Evolutionary conservation across 1,140 invertebrate species (phyloP).

Genomic region (Yoshiicerus persimilis): DNA sequence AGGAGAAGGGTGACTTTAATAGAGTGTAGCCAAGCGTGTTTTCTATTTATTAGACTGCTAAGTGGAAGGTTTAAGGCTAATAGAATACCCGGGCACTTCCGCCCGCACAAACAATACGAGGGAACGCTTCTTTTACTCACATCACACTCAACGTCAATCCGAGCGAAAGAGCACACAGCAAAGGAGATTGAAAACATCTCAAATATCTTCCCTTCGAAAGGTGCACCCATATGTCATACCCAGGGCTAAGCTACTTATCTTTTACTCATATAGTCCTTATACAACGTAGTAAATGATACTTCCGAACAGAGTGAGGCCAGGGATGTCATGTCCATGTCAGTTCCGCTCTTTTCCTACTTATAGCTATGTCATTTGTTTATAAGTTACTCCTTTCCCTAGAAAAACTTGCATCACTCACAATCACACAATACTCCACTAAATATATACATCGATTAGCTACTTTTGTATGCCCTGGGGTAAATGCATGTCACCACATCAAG

Average conservation of each 20-base stretch:
- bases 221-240: neutral
- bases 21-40: conserved; percentile 18
- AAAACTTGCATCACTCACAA: neutral
- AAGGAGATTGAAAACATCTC: neutral
- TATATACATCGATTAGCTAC: neutral
- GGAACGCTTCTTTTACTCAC: neutral
- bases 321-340: neutral
- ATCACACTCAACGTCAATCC: conserved; percentile 8
- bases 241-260: neutral
- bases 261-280: neutral
- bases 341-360: neutral
- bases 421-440: neutral
- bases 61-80: conserved; percentile 22
- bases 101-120: neutral
- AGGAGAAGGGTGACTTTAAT: conserved; percentile 5
- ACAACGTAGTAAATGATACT: neutral
- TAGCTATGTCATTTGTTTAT: neutral
- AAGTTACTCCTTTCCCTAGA: neutral
- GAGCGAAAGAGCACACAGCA: neutral
- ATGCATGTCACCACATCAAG: no score
- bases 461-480: no score
- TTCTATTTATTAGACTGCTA: conserved; percentile 20
- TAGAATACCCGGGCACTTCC: conserved; percentile 17
- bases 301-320: no score
- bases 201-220: neutral